A percentile compares a stretch with the other conserved stretches of the same genome.
phyloP scores from a whole-genome alignment of 2,797 vertebrate species.

The Sphaeramia orbicularis region DNA sequence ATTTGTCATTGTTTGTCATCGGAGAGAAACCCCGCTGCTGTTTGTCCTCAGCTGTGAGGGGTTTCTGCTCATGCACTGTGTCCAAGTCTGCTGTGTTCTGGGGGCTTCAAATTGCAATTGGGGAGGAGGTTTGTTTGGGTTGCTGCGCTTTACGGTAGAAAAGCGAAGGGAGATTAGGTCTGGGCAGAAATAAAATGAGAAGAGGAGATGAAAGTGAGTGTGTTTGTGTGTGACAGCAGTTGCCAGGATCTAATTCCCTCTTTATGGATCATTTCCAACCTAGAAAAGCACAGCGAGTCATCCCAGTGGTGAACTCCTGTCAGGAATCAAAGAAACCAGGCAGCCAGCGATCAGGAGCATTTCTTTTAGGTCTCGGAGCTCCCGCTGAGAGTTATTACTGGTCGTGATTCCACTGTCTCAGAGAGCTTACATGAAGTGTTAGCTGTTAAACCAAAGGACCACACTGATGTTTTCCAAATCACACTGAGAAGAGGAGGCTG shows the following conservation, averaged over 20 bases:
- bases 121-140: constrained; percentile 35
- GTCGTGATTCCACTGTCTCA: constrained; percentile 1
- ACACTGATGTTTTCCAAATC: not conserved
- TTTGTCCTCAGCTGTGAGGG: constrained; percentile 27
- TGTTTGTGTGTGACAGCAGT: constrained; percentile 32
- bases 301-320: constrained; percentile 30
- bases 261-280: constrained; percentile 53
- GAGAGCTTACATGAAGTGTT: not conserved
- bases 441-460: not conserved
- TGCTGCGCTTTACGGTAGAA: constrained; percentile 32
- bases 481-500: not conserved
- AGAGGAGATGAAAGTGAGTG: constrained; percentile 13
- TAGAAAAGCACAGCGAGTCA: constrained; percentile 36
- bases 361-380: not conserved
- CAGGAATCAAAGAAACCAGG: constrained; percentile 29
- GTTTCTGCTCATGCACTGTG: constrained; percentile 48
- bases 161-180: constrained; percentile 41
- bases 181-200: constrained; percentile 27
- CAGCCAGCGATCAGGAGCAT: constrained; percentile 18
- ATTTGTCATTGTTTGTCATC: constrained; percentile 56
- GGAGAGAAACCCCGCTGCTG: constrained; percentile 37
- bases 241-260: constrained; percentile 39
- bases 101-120: constrained; percentile 25
- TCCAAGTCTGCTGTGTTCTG: constrained; percentile 34
- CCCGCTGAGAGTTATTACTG: constrained; percentile 1